Evolutionary conservation across 23 tunicate species (phyloP).

Genomic region (Trididemnum clinides): DNA sequence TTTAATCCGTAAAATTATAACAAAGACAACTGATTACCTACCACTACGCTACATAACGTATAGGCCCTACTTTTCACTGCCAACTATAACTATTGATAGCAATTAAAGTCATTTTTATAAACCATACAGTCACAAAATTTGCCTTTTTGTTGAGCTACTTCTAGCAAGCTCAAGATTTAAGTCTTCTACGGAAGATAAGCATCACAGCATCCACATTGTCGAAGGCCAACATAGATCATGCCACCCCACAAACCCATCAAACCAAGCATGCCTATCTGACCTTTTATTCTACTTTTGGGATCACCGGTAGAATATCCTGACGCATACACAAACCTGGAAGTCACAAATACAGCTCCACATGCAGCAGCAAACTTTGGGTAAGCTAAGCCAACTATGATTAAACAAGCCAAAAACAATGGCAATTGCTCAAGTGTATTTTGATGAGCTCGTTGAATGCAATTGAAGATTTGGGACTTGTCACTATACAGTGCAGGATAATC

Average conservation of each 20-base stretch:
- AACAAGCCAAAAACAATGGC: slow-evolving; percentile 38
- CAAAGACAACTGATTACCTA: no score
- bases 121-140: no score
- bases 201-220: slow-evolving; percentile 67
- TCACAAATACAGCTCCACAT: slow-evolving; percentile 80
- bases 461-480: slow-evolving; percentile 58
- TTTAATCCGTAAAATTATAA: no score
- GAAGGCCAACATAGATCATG: slow-evolving; percentile 56
- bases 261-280: slow-evolving; percentile 75
- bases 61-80: no score
- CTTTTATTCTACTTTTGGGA: slow-evolving; percentile 89
- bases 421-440: slow-evolving; percentile 92
- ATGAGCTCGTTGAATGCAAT: slow-evolving; percentile 95
- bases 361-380: slow-evolving; percentile 71
- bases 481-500: slow-evolving; percentile 92
- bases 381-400: slow-evolving; percentile 58
- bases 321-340: slow-evolving; percentile 89
- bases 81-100: no score
- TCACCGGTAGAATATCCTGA: slow-evolving; percentile 99
- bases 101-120: no score
- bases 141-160: not conserved
- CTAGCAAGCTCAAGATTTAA: not conserved
- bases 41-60: no score
- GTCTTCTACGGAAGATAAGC: slow-evolving; percentile 26
- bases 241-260: slow-evolving; percentile 51